Base-by-base conservation (phyloP, 2,888 invertebrate genomes). In the Scaptomyza cyrtandrae region DNA sequence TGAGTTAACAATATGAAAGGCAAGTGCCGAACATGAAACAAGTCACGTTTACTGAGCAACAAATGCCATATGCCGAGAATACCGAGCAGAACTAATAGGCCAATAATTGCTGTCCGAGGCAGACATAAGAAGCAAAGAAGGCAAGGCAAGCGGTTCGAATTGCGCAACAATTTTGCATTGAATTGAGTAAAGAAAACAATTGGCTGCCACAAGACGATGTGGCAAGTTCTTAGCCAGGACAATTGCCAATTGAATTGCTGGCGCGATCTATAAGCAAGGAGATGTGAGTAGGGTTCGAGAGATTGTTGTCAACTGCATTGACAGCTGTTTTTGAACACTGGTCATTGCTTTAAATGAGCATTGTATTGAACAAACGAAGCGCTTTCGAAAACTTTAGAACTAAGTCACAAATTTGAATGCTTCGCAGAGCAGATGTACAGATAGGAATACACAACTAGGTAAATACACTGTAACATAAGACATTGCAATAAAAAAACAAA, bases 71-170 rank as follows among this genome's bases (percentile, higher is more conserved):
- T 67, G 69, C n/a, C 49, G 45, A 39, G 39, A 68, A 45, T 68
- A 31, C n/a, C 52, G 52, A 54, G 58, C 33, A 53, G 27, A 41
- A 56, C 39, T 67, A 78, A 67, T 78, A 63, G 74, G 78, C 59
- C 74, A 75, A 75, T 75, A 73, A 75, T 78, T 75, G 68, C 78
- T 74, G 73, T 66, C 57, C 39, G 43, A 24, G 54, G 33, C 78
- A 78, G 78, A 76, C 43, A 52, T 35, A 27, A 19, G 19, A 19
- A 19, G 19, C 19, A 2, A 19, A 19, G 19, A 19, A 19, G 19
- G 1, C 1, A 19, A 19, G 19, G 19, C 19, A 19, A 61, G 56
- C 55, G 73, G 50, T 27, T 35, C 61, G 46, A 74, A 52, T 78
- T 75, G 68, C 68, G 68, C 68, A 75, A 75, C 75, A 78, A 63